Base-by-base conservation (phyloP, 1,140 invertebrate genomes). In the Caenorhabditis remanei region DNA sequence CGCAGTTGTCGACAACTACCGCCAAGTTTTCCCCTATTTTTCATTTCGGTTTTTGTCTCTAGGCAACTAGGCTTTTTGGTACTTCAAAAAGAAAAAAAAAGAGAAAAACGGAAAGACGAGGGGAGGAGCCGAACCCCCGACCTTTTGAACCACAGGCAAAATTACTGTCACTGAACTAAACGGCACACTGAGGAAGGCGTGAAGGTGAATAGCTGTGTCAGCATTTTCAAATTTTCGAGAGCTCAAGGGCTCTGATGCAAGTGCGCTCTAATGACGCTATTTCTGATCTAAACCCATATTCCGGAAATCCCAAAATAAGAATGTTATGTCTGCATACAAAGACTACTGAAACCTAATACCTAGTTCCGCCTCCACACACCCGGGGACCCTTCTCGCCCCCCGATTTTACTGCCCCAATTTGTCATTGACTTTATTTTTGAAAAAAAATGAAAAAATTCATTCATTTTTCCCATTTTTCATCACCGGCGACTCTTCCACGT, bases 361-460 rank as follows among this genome's bases (percentile, higher is more conserved):
- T 14, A 8, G 41, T 43, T 71, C 41, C 41, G 9, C 14, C 41
- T 5, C 41, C 41, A 46, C 65, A 43, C 40, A 46, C 4, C 19
- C 16, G 16, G 6, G 13, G 41, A 3, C 41, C 13, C 58, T 55
- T 24, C 41, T 61, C 55, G 9, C 6, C n/a, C 32, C 9, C 40
- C 55, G 9, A 16, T 63, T 19, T 56, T 6, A 24, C 24, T 32
- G 6, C 5, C 14, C 16, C 82, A 83, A 55, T 83, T 41, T 55
- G 48, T 53, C 82, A 41, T 55, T 83, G 48, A 50, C 32, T 53
- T 53, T 83, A 19, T 61, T 21, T 56, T 46, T 19, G 41, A 53
- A 84, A 32, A 32, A 32, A 32, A 32, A 32, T 32, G 32, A 2
- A 32, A 32, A 21, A 48, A 48, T 58, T 61, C 41, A 61, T 58